Conservation (phyloP, 2,113 vertebrate species). For the Thunnus thynnus region DNA sequence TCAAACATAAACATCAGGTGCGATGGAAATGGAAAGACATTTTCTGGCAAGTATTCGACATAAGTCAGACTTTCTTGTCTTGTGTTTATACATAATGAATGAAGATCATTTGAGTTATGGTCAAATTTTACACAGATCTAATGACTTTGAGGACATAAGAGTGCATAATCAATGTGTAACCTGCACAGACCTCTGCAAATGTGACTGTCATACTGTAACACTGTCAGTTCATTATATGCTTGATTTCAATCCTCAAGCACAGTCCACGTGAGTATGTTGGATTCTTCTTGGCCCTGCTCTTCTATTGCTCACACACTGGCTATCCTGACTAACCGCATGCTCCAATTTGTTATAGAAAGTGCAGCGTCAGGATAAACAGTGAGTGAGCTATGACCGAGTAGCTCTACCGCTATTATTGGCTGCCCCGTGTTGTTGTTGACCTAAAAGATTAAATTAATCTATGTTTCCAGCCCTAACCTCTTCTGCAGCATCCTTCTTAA, state of each 20-base stretch:
- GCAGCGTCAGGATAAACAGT: neutral
- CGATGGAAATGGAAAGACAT: too few relatives aligned
- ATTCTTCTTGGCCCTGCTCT: too few relatives aligned
- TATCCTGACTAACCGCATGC: too few relatives aligned
- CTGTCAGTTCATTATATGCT: neutral
- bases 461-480: conserved; percentile 30
- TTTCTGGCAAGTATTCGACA: too few relatives aligned
- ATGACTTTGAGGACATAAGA: too few relatives aligned
- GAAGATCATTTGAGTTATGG: neutral
- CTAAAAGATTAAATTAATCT: conserved; percentile 55
- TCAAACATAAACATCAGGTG: too few relatives aligned
- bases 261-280: too few relatives aligned
- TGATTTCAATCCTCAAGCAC: neutral
- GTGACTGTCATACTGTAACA: neutral
- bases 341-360: neutral
- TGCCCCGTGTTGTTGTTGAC: conserved; percentile 20
- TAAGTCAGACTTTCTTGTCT: too few relatives aligned
- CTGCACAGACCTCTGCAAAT: conserved; percentile 5
- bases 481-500: conserved; percentile 23
- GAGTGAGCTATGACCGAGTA: neutral
- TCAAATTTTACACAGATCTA: too few relatives aligned
- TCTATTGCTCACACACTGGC: neutral
- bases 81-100: neutral
- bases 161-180: neutral
- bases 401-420: conserved; percentile 13